These are phyloP conservation scores for Oreocharis arfaki DNA, from an alignment of 2,113 vertebrate species.

Conservation along the genomic window DNA sequence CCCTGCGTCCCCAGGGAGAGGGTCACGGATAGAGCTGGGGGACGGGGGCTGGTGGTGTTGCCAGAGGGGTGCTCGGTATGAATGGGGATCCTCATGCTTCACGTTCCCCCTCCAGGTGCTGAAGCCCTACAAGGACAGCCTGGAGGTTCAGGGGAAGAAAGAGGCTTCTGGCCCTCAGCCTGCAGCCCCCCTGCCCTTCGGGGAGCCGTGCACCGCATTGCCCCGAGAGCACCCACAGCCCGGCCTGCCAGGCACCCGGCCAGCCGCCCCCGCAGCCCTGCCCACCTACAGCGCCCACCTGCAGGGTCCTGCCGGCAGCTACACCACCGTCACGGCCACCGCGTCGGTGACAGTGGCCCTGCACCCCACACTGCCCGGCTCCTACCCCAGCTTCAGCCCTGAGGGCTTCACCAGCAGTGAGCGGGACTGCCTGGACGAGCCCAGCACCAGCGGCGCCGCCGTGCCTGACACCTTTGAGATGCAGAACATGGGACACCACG, in stretches of 20 bases:
- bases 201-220: neutral
- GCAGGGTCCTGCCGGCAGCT: slow-evolving; percentile 70
- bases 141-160: slow-evolving; percentile 36
- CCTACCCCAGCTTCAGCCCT: slow-evolving; percentile 81
- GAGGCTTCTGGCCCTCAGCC: neutral
- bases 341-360: slow-evolving; percentile 92
- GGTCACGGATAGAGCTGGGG: neutral
- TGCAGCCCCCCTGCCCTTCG: neutral
- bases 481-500: slow-evolving; percentile 71
- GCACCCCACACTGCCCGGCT: slow-evolving; percentile 87
- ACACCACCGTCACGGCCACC: slow-evolving; percentile 87
- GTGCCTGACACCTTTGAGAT: slow-evolving; percentile 67
- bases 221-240: slow-evolving; percentile 64
- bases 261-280: slow-evolving; percentile 67
- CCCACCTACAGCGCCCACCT: slow-evolving; percentile 66
- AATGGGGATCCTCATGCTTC: neutral
- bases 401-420: slow-evolving; percentile 78
- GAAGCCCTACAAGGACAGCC: slow-evolving; percentile 67
- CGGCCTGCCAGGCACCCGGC: slow-evolving; percentile 14
- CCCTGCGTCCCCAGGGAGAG: neutral
- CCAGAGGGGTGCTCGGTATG: neutral
- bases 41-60: neutral
- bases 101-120: neutral
- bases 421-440: slow-evolving; percentile 75
- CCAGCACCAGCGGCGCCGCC: neutral